Base-by-base conservation (phyloP, 2,797 vertebrate genomes). In the Oceanodroma leucorhoa region DNA sequence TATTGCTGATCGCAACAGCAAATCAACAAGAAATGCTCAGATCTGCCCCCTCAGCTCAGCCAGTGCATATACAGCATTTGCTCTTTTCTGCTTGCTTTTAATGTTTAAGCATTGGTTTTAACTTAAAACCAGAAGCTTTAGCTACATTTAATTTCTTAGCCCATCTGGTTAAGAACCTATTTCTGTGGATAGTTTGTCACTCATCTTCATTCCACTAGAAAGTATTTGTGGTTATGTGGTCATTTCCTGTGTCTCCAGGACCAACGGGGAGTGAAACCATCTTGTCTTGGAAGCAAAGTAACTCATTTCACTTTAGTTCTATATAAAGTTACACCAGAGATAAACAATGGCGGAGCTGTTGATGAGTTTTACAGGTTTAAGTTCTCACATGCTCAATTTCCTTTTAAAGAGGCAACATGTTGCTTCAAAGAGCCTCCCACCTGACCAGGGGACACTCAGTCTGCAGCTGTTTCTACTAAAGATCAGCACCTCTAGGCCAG, bases 401-500 rank as follows among this genome's bases (percentile, higher is more conserved):
- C 96, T 97, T 95, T 95, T 66, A 95, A 97, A 95, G 96, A 96
- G 95, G 93, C 86, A 96, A 96, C 93, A 70, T 27, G 93, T 94
- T 78, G 64, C 96, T 97, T 98, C 97, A 97, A 97, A 97, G 97
- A 91, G 86, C 93, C 96, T 95, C 97, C 97, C 97, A 98, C 97
- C 97, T 97, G 97, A 97, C 51, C 92, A 27, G 83, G 95, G 97
- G 96, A 97, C 94, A 53, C 78, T 85, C 38, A 21, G 72, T 69
- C 84, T 40, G 80, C 98, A 98, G 98, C 97, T 98, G 98, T 96
- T 98, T 98, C 97, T 97, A 96, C 97, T 97, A 95, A 97, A 97
- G 95, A 95, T 15, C 96, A 94, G 97, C 98, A 98, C 97, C 97
- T 98, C 97, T 79, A 96, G 97, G 96, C 97, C 96, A 94, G 96